phyloP scores from a whole-genome alignment of 1,140 invertebrate genomes.

The Oryctes rhinoceros region DNA sequence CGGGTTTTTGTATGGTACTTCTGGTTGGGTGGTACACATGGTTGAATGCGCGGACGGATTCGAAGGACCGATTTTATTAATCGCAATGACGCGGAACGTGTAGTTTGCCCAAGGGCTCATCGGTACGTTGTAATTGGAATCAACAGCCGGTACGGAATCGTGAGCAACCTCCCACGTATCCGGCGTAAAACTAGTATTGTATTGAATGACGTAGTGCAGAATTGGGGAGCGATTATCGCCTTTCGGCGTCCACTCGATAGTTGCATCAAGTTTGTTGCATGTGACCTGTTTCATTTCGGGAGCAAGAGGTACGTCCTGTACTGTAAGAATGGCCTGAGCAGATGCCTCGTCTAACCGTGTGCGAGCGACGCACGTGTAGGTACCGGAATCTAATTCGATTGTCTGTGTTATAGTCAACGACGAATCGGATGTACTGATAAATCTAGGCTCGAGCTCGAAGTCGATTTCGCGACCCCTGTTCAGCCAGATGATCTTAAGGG shows the following conservation, averaged over 20 bases:
- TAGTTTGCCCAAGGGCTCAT: slow-evolving; percentile 96
- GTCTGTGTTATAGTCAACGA: slow-evolving; percentile 95
- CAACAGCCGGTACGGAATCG: slow-evolving; percentile 80
- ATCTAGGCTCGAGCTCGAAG: slow-evolving; percentile 85
- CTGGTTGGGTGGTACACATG: slow-evolving; percentile 86
- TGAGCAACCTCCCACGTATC: slow-evolving; percentile 87
- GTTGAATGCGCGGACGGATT: slow-evolving; percentile 82
- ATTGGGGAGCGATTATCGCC: slow-evolving; percentile 96
- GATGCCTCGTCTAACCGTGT: slow-evolving; percentile 87
- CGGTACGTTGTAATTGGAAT: slow-evolving; percentile 74
- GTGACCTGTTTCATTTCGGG: slow-evolving; percentile 74
- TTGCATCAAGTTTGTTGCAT: slow-evolving; percentile 77
- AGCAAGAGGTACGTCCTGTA: slow-evolving; percentile 95
- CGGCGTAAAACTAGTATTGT: slow-evolving; percentile 93
- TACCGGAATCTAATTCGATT: slow-evolving; percentile 91
- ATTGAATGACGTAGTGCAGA: slow-evolving; percentile 89
- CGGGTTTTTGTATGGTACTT: slow-evolving; percentile 94
- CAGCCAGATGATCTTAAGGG: slow-evolving; percentile 87
- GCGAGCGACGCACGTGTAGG: slow-evolving; percentile 94
- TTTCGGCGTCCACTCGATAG: slow-evolving; percentile 84
- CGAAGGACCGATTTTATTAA: slow-evolving; percentile 93
- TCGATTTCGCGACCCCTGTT: slow-evolving; percentile 87
- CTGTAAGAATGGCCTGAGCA: slow-evolving; percentile 87
- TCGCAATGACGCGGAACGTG: slow-evolving; percentile 93
- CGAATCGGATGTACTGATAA: slow-evolving; percentile 85